Conservation (phyloP, 2,113 vertebrate species). For the Gymnarchus niloticus region DNA sequence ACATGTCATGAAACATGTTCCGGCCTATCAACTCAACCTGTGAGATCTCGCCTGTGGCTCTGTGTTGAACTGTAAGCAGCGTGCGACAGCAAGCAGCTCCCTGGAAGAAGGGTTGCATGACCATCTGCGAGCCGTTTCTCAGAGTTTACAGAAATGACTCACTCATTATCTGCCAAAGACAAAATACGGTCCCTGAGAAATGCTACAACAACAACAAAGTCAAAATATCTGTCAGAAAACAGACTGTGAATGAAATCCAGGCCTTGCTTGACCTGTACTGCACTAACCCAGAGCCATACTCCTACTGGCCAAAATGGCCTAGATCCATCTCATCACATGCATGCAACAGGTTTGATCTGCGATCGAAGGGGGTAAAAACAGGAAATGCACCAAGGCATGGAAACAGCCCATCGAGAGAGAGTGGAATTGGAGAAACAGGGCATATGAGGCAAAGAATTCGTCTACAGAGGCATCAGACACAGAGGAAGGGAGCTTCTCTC, state of each 20-base stretch:
- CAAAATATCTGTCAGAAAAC: not conserved
- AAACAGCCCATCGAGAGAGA: not conserved
- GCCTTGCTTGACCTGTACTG: not conserved
- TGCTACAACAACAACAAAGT: not conserved
- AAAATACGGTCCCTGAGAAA: conserved; percentile 7
- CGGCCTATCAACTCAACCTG: not conserved
- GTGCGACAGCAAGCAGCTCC: conserved; percentile 21
- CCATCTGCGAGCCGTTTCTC: not conserved
- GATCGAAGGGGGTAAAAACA: not conserved
- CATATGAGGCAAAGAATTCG: too few relatives aligned
- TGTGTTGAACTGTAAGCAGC: not conserved
- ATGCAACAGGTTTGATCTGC: not conserved
- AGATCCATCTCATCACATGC: not conserved
- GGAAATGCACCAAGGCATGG: not conserved
- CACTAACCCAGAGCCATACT: too few relatives aligned
- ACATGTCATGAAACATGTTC: not conserved
- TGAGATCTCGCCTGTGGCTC: not conserved
- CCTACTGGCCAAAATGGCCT: too few relatives aligned
- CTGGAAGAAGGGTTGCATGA: conserved; percentile 1
- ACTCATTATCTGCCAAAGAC: conserved; percentile 24
- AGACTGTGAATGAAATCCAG: not conserved
- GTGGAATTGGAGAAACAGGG: too few relatives aligned
- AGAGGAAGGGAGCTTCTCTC: too few relatives aligned
- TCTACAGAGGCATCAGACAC: too few relatives aligned
- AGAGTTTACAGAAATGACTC: conserved; percentile 29